Evolutionary conservation across 2,888 invertebrate genomes (phyloP), one percentile per base, ranked within the genome.

Genomic region (Cosmopolites sordidus): DNA sequence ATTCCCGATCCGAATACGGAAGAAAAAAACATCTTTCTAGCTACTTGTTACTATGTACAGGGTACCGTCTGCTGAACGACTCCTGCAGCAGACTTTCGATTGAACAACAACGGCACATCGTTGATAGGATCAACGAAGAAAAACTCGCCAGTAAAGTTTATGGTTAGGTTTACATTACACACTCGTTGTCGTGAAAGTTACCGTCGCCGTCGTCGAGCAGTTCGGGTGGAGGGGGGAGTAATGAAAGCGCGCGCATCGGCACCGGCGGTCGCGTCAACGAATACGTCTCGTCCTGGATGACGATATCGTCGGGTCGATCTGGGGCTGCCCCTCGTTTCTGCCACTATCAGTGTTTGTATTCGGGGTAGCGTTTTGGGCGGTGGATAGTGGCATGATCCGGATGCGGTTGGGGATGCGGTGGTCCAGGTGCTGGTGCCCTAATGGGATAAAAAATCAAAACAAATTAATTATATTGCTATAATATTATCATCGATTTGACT

Each of bases 271-370:
- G 27, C 17, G 56, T 29, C 29, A 50, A 22, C 53, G 55, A 48
- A 43, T 55, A 58, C 16, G 50, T 47, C 22, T 46, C 48, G 33
- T 51, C 56, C 38, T 17, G 33, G 8, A 42, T 11, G 33, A 33
- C n/a, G 33, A n/a, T 11, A 3, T 11, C 16, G 44, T 45, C 43
- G 49, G 29, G 2, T 4, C 12, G 27, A 16, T 18, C 9, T 42
- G 48, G 39, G 42, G 37, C 37, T 33, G 43, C 51, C 48, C 56
- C 58, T 29, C 58, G 41, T 52, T 62, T 69, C 65, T 71, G 72
- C 70, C 72, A 74, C 73, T 74, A 83, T 84, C 83, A 86, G 83
- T 86, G 86, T 77, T 83, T 86, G 80, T 86, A 86, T 78, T 86
- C 86, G 73, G 85, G 84, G 77, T 83, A 84, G 16, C 59, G 80